Conservation (phyloP, 2,113 vertebrate species). For the Ictalurus punctatus region DNA sequence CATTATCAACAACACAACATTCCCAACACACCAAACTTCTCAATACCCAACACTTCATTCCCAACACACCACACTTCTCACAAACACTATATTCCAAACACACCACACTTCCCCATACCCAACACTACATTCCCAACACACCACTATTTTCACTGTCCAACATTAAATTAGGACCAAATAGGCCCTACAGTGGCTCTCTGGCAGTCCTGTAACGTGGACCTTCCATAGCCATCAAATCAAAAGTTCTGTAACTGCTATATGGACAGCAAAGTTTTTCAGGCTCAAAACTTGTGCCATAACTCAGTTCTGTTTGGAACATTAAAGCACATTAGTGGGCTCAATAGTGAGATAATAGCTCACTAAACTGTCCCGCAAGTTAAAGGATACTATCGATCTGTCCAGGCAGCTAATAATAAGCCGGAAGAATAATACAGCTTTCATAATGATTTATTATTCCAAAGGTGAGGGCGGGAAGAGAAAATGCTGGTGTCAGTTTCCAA, state of each 20-base stretch:
- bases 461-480: background rate
- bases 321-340: conserved; percentile 25
- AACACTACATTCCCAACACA: background rate
- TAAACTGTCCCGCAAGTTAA: background rate
- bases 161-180: background rate
- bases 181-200: background rate
- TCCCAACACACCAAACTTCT: background rate
- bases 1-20: background rate
- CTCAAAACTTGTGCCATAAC: background rate
- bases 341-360: conserved; percentile 37
- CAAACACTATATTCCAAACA: background rate
- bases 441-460: conserved; percentile 18
- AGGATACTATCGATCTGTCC: conserved; percentile 29
- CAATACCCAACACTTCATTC: background rate
- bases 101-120: background rate
- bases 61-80: background rate
- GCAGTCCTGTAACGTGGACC: background rate
- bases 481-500: background rate
- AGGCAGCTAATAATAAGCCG: conserved; percentile 37
- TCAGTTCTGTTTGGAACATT: conserved; percentile 1
- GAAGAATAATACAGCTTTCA: background rate
- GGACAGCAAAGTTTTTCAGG: background rate
- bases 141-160: background rate
- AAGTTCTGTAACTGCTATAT: background rate
- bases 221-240: background rate